Percentiles rank a stretch among this genome's conserved stretches.
Conservation (phyloP, 92 coral and sea anemone genomes). For the Umimayanthus chanpuru region DNA sequence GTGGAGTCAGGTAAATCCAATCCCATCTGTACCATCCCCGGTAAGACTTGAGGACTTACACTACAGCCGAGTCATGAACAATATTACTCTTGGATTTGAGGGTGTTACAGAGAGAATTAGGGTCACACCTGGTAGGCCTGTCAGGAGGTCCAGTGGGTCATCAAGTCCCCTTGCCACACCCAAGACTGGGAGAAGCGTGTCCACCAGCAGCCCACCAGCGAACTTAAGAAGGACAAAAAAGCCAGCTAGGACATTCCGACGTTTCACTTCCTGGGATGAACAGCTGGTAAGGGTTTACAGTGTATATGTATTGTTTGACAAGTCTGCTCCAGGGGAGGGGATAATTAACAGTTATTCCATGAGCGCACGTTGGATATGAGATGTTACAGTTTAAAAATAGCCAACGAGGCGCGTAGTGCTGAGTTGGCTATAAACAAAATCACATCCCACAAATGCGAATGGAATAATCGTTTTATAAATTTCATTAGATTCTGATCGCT, state of each 20-base stretch:
- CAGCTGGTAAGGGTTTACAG: constrained; percentile 16
- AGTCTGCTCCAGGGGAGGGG: neutral
- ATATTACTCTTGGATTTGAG: constrained; percentile 24
- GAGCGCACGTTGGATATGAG: no score
- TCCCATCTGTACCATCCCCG: constrained; percentile 14
- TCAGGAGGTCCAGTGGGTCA: constrained; percentile 12
- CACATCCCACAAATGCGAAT: no score
- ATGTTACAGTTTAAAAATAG: no score
- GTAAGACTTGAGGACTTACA: constrained; percentile 16
- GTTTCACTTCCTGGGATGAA: constrained; percentile 41
- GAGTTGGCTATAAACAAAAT: no score
- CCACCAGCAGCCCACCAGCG: constrained; percentile 30
- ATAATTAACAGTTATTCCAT: no score
- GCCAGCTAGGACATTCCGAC: constrained; percentile 68
- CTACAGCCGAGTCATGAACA: constrained; percentile 22
- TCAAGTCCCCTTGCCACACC: constrained; percentile 7
- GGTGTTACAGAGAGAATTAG: neutral
- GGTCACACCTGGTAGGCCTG: neutral
- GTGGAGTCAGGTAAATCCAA: neutral
- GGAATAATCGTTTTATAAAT: no score
- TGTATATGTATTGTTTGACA: neutral
- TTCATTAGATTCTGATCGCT: no score
- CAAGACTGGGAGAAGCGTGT: neutral
- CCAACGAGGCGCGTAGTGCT: no score
- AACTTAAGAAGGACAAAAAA: constrained; percentile 76